Evolutionary conservation across 2,888 invertebrate species (phyloP).

Genomic region (Rhynchonema sp.): DNA sequence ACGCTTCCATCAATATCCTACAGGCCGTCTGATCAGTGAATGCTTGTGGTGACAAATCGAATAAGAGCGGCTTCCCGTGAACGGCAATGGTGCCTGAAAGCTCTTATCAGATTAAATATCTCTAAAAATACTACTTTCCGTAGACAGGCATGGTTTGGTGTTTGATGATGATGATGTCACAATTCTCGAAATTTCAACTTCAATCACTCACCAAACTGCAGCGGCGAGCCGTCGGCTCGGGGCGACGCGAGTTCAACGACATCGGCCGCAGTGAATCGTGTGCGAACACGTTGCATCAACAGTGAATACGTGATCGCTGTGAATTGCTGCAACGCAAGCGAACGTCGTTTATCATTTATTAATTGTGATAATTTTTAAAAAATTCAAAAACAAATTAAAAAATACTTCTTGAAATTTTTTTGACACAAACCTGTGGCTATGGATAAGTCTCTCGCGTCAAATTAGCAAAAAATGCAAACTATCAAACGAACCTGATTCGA

Average conservation of each 20-base stretch:
- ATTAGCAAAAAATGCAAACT: too few species aligned
- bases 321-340: constrained; percentile 3
- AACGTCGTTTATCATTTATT: not conserved
- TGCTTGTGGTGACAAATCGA: not conserved
- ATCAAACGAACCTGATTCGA: not conserved
- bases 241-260: not conserved
- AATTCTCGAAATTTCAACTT: too few species aligned
- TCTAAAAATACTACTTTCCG: too few species aligned
- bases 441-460: too few species aligned
- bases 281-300: not conserved
- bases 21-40: not conserved
- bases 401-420: too few species aligned
- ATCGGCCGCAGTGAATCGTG: not conserved
- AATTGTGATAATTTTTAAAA: too few species aligned
- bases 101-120: too few species aligned
- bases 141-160: too few species aligned
- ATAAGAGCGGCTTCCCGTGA: not conserved
- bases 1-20: too few species aligned
- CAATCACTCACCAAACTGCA: not conserved
- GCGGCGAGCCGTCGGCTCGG: not conserved
- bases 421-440: too few species aligned
- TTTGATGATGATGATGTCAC: too few species aligned
- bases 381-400: too few species aligned
- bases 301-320: constrained; percentile 3
- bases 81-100: not conserved